phyloP scores from a whole-genome alignment of 2,113 vertebrate species.

The Rafetus swinhoei region DNA sequence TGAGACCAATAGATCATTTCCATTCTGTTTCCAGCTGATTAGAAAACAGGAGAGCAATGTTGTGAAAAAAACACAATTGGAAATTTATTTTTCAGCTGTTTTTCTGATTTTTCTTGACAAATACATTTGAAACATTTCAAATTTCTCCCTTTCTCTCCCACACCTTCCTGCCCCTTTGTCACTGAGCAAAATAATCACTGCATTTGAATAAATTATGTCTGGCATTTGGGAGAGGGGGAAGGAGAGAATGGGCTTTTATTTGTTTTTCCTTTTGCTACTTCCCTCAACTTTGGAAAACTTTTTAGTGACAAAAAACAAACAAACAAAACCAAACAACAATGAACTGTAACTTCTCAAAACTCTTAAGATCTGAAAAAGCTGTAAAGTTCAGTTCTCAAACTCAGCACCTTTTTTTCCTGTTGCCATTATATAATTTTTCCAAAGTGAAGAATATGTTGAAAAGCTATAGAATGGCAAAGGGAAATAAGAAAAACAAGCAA shows the following conservation, averaged over 20 bases:
- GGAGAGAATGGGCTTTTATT: rapidly evolving
- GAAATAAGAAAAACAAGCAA: too few species aligned
- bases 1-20: background rate
- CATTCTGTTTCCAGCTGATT: background rate
- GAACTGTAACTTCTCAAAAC: too few species aligned
- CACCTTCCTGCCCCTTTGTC: rapidly evolving
- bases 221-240: rapidly evolving
- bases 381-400: too few species aligned
- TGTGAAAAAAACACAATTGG: background rate
- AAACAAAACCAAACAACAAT: too few species aligned
- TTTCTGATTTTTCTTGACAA: background rate
- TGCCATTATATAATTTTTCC: too few species aligned
- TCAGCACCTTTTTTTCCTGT: too few species aligned
- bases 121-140: background rate
- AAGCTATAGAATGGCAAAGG: too few species aligned
- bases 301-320: too few species aligned
- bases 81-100: background rate
- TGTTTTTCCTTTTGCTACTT: background rate
- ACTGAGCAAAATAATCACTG: background rate
- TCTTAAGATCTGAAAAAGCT: too few species aligned
- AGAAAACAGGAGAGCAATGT: background rate
- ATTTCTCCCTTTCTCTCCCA: background rate
- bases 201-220: background rate
- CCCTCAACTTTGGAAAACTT: background rate
- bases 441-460: too few species aligned